Conservation (phyloP, 2,888 invertebrate species). For the Gandaritis pyraliata region DNA sequence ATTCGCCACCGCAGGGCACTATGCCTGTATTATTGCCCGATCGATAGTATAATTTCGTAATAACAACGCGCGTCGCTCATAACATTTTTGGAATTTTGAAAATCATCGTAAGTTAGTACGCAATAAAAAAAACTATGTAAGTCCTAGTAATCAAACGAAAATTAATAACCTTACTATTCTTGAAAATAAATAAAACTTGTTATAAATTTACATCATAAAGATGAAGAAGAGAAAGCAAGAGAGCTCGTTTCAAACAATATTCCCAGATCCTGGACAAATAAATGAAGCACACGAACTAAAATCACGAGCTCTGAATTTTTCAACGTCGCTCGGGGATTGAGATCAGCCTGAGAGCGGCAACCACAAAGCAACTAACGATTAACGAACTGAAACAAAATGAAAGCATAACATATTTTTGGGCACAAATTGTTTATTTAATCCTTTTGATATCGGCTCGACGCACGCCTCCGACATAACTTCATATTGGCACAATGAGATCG, state of each 20-base stretch:
- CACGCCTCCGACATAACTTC: constrained; percentile 29
- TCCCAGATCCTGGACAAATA: constrained; percentile 67
- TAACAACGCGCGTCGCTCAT: constrained; percentile 66
- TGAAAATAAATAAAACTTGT: no score
- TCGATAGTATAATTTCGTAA: constrained; percentile 80
- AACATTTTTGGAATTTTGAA: constrained; percentile 53
- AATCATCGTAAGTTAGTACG: constrained; percentile 36
- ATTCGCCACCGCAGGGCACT: constrained; percentile 75
- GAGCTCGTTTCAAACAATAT: constrained; percentile 66
- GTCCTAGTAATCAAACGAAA: background rate
- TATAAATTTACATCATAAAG: constrained; percentile 47
- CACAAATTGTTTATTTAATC: constrained; percentile 50
- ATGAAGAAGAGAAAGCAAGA: constrained; percentile 51
- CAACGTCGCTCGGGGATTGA: constrained; percentile 73
- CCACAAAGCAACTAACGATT: constrained; percentile 73
- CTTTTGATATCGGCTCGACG: constrained; percentile 37
- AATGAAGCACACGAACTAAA: constrained; percentile 79
- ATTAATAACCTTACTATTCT: background rate
- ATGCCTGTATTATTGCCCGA: constrained; percentile 75
- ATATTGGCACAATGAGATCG: constrained; percentile 36
- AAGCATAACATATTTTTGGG: constrained; percentile 67
- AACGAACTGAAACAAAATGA: constrained; percentile 73
- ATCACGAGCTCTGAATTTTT: constrained; percentile 81
- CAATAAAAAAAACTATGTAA: constrained; percentile 26
- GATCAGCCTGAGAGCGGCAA: constrained; percentile 69